Conservation (phyloP, 37 sponge, comb jelly and placozoan genomes). For the Geodia barretti region DNA sequence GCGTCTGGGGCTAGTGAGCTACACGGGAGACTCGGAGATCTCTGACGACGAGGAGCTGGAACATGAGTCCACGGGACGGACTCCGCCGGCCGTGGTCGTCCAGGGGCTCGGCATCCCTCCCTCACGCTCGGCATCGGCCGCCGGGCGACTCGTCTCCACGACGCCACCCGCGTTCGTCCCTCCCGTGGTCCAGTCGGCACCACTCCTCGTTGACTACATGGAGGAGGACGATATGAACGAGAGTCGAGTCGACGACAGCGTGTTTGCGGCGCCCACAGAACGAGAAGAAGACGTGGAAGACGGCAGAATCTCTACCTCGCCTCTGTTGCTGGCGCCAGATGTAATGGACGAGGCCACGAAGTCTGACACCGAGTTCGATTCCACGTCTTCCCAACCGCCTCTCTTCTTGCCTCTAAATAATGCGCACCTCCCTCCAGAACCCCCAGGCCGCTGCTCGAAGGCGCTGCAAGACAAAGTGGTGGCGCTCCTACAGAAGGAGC, state of each 20-base stretch:
- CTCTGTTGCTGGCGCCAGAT: background rate
- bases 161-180: constrained; percentile 11
- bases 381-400: background rate
- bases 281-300: background rate
- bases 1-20: constrained; percentile 46
- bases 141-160: background rate
- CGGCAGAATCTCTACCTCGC: background rate
- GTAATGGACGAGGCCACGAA: background rate
- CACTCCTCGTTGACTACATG: constrained; percentile 54
- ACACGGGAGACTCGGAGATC: constrained; percentile 53
- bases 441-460: constrained; percentile 32
- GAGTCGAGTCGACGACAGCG: constrained; percentile 25
- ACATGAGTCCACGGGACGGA: background rate
- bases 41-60: constrained; percentile 53
- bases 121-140: background rate
- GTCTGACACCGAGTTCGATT: background rate
- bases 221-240: constrained; percentile 53
- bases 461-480: constrained; percentile 48
- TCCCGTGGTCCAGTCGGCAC: constrained; percentile 53
- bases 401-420: background rate
- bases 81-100: constrained; percentile 9
- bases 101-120: constrained; percentile 35
- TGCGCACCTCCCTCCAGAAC: constrained; percentile 32
- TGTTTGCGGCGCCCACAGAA: background rate
- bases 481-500: constrained; percentile 50